A percentile compares a stretch with the other conserved stretches of the same genome.
Evolutionary conservation across 2,888 invertebrate genomes (phyloP).

Genomic region (Alentia gelatinosa): DNA sequence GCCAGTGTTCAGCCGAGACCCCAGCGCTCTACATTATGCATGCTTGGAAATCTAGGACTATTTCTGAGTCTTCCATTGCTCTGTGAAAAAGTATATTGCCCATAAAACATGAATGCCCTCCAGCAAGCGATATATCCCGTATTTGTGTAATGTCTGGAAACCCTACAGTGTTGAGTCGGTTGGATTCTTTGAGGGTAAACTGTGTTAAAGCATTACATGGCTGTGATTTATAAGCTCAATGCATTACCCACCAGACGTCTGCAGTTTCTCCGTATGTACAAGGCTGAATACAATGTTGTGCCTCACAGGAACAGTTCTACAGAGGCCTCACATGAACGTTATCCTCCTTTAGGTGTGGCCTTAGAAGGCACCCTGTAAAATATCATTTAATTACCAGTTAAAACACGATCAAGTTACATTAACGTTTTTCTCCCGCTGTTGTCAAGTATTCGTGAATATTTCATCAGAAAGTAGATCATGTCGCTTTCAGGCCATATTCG

Average conservation of each 20-base stretch:
- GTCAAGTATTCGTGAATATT: slow-evolving; percentile 25
- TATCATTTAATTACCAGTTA: slow-evolving; percentile 1
- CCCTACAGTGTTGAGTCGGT: not conserved
- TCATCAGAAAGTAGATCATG: slow-evolving; percentile 20
- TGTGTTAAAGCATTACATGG: not conserved
- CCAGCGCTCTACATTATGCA: not conserved
- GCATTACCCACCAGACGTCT: not conserved
- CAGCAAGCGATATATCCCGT: not conserved
- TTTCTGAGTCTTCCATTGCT: not conserved
- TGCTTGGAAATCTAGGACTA: slow-evolving; percentile 27
- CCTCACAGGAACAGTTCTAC: not conserved
- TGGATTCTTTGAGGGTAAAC: not conserved
- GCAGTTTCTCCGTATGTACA: no score
- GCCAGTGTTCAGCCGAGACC: slow-evolving; percentile 5
- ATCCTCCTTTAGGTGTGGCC: not conserved
- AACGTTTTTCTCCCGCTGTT: not conserved
- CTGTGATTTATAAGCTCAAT: not conserved
- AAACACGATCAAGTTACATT: not conserved
- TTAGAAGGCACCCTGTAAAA: not conserved
- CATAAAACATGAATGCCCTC: not conserved
- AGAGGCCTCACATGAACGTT: not conserved
- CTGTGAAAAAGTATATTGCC: slow-evolving; percentile 17
- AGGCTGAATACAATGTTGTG: no score
- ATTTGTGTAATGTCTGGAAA: not conserved
- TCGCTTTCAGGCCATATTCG: not conserved